Base-by-base conservation (phyloP, 2,113 vertebrate genomes). In the Hippolais icterina region DNA sequence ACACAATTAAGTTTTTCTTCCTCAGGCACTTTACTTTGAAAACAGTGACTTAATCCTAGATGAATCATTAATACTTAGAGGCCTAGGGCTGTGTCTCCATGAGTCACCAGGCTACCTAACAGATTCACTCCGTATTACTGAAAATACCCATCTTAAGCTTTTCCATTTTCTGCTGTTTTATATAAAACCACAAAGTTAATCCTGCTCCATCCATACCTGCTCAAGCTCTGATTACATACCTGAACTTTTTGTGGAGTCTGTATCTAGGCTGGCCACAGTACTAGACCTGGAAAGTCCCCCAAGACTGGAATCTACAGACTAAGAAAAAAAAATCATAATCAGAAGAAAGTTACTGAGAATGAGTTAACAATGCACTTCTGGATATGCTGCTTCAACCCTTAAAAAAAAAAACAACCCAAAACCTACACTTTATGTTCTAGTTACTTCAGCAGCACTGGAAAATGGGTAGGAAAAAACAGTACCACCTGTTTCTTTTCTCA, bases 221-320 rank as follows among this genome's bases (percentile, higher is more conserved):
- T 72, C 12, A 37, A 72, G n/a, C 61, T 76, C 72, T 44, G n/a
- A 23, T 47, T 33, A 87, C 90, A 21, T 97, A 99, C 99, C 99
- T 98, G 98, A 99, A 97, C 99, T 99, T 96, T 99, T 99, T 12
- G 99, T 99, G 61, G 99, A 99, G 86, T 99, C 99, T 15, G 99
- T 99, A 82, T 99, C 99, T 4, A 99, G 98, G 93, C 99, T 99
- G 93, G 99, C 99, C 41, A 99, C 99, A 4, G 99, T 99, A 97
- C 99, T 99, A 52, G 99, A 99, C 75, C 99, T 98, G 42, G 99
- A 99, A 35, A 99, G 98, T 13, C 99, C 99, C 63, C 99, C 99
- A n/a, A 99, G 98, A 96, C 99, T 99, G 95, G 99, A 99, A 91
- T 99, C 99, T 63, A 99, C 99, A 86, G 99, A 99, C 99, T 99